Evolutionary conservation across 2,797 vertebrate species (phyloP), one percentile per base, ranked within the genome.

Genomic region (Crax fasciolata): DNA sequence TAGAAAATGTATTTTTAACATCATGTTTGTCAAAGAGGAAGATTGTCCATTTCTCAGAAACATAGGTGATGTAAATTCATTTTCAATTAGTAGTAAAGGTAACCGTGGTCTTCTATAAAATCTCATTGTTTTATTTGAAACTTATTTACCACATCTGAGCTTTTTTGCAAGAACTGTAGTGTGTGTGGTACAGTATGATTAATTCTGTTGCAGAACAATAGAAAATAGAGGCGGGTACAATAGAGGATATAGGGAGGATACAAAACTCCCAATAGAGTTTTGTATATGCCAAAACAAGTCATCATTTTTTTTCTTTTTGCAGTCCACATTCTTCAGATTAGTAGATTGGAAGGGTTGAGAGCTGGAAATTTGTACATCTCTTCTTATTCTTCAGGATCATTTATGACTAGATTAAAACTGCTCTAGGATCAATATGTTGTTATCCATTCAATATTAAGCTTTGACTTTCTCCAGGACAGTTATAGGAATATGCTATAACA

Each of bases 271-370:
- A 19, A 73, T 59, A 38, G 13, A 49, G n/a, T 38, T 19, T 24
- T 20, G 21, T 28, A 68, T 24, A 73, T 51, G 11, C 23, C 23
- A 13, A 59, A 30, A 28, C 30, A 13, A 24, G 3, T 3, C 1
- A 1, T 21, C 39, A 6, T 41, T n/a, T 21, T 86, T 35, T 63
- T 84, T 32, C 4, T 4, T 24, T 83, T 82, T 78, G 16, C 10
- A 25, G 14, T 30, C 28, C 65, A 6, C 14, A 19, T 55, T 94
- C 27, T 12, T 66, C 41, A 73, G 13, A 20, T 68, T 32, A 32
- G 46, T 28, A 76, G 49, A 43, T 89, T 89, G 65, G 24, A 92
- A 90, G 32, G 44, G 72, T 88, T 88, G 84, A 57, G 62, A 71
- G 44, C 21, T 71, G 14, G 14, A 13, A 83, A 68, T 55, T 70